A percentile compares a stretch with the other conserved stretches of the same genome.
These are phyloP conservation scores for Brienomyrus brachyistius DNA, from an alignment of 2,113 vertebrate species.

Conservation along the genomic window DNA sequence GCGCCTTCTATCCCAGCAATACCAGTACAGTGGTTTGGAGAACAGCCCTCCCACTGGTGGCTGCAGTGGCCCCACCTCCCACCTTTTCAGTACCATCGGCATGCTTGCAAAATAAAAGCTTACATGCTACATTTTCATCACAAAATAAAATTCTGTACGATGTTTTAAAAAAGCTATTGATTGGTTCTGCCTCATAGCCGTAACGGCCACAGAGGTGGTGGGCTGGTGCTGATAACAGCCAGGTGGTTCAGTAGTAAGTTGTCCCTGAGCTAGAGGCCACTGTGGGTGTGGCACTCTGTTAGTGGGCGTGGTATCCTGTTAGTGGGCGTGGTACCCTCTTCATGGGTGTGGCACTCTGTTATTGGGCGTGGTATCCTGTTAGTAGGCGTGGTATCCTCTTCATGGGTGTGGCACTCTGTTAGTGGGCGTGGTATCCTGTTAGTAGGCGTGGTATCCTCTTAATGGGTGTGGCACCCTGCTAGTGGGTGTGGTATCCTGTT, in stretches of 20 bases:
- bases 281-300: background rate
- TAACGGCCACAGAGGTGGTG: background rate
- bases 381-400: no score
- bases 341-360: no score
- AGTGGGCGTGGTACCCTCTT: no score
- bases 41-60: background rate
- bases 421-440: no score
- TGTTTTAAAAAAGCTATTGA: background rate
- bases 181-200: background rate
- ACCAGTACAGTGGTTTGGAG: background rate
- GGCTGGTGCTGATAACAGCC: background rate
- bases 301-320: background rate
- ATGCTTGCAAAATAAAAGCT: background rate
- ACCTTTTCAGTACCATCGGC: background rate
- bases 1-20: background rate
- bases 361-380: no score
- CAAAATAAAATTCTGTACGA: background rate
- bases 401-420: no score
- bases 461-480: no score
- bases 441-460: background rate
- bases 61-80: background rate
- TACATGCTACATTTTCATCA: background rate
- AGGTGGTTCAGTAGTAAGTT: background rate
- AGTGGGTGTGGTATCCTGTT: no score
- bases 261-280: background rate